Conservation (phyloP, 2,797 vertebrate genomes). For the Sphaeramia orbicularis region DNA sequence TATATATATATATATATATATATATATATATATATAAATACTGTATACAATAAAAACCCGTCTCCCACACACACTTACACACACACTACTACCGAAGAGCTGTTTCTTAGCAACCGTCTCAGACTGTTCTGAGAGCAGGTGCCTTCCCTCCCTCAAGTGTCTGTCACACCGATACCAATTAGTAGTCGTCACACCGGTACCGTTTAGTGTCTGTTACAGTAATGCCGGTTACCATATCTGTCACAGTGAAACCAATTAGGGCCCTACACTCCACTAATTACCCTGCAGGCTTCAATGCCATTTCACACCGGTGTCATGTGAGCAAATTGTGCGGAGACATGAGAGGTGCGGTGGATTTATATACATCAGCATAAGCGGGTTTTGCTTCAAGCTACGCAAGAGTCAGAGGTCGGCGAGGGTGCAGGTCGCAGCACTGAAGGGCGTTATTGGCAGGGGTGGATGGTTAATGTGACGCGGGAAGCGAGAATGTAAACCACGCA, state of each 20-base stretch:
- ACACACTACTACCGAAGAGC: constrained; percentile 22
- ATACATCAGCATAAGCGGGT: no score
- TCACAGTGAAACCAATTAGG: constrained; percentile 56
- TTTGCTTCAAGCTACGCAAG: no score
- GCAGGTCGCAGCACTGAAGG: no score
- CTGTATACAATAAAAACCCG: neutral
- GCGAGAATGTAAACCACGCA: no score
- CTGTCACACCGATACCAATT: constrained; percentile 68
- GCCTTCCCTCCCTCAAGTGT: constrained; percentile 45
- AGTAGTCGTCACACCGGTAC: constrained; percentile 36
- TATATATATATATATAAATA: neutral
- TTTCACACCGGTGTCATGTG: constrained; percentile 9
- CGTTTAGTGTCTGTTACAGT: constrained; percentile 58
- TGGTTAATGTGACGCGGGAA: no score
- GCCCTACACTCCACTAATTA: constrained; percentile 32
- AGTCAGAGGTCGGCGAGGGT: no score
- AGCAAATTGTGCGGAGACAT: constrained; percentile 4
- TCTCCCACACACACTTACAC: constrained; percentile 3
- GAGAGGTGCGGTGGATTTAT: no score
- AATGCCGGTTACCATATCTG: constrained; percentile 42
- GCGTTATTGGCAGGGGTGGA: no score
- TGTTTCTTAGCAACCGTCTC: constrained; percentile 72
- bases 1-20: no score
- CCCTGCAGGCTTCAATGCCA: neutral
- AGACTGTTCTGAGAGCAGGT: constrained; percentile 36